phyloP scores from a whole-genome alignment of 2,797 vertebrate species.

The Eleutherodactylus coqui region DNA sequence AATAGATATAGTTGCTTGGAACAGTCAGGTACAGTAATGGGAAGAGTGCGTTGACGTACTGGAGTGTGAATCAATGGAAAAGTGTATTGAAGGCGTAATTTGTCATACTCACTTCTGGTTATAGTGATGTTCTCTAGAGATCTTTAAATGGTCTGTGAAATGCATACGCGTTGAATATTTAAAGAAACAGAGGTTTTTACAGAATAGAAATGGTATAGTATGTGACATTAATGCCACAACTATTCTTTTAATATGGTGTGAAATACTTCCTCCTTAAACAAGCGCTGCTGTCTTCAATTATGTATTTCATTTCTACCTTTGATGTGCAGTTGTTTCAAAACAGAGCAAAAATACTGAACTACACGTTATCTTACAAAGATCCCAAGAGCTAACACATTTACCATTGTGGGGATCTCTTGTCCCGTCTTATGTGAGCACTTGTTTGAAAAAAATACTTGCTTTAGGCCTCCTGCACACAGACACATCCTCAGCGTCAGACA shows the following conservation, averaged over 20 bases:
- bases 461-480: too few species aligned
- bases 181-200: constrained; percentile 10
- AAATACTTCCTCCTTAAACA: not conserved
- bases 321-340: not conserved
- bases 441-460: too few species aligned
- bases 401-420: too few species aligned
- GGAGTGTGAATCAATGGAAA: constrained; percentile 22
- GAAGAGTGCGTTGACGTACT: not conserved
- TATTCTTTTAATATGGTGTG: not conserved
- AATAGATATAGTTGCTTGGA: not conserved
- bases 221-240: not conserved
- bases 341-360: too few species aligned
- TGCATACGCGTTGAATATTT: not conserved
- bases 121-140: constrained; percentile 33
- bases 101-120: constrained; percentile 45
- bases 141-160: constrained; percentile 15
- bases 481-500: too few species aligned
- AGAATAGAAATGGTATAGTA: not conserved
- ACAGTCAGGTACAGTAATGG: not conserved
- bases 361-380: too few species aligned
- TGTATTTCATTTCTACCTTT: not conserved
- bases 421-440: too few species aligned
- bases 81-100: constrained; percentile 37
- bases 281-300: not conserved
- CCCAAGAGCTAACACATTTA: too few species aligned